Evolutionary conservation across 2,888 invertebrate genomes (phyloP), one percentile per base, ranked within the genome.

Genomic region (Scaptomyza caliginosa): DNA sequence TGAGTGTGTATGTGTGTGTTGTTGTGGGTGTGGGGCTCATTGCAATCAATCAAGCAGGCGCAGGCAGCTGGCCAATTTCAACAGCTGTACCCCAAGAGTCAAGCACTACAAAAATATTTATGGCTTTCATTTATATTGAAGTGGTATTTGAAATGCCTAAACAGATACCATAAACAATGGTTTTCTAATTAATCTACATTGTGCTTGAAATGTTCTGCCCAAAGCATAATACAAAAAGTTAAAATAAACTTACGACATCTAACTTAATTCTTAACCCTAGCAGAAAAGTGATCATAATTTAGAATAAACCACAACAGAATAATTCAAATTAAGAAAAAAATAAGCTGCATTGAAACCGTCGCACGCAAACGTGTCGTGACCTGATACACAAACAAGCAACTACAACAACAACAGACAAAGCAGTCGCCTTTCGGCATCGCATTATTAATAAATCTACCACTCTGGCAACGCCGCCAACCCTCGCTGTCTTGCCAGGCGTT

Each of bases 351-450:
- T 42, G 32, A 42, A 30, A 17, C 6, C 24, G 57, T 40, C 65
- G 52, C 78, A 87, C 72, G 75, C 88, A 69, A 77, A 56, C 39
- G n/a, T 74, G 57, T 72, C 82, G 83, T 85, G 86, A 77, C 68
- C 49, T 48, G 58, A 8, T 45, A 34, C 51, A 73, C 52, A n/a
- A n/a, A n/a, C n/a, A n/a, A n/a, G n/a, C n/a, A 45, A 57, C 39
- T 38, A 23, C 19, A 49, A 36, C 50, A 19, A 38, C 38, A 40
- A 28, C 34, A 45, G 45, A 40, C 39, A 17, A 26, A 49, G 13
- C 13, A 19, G 43, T 16, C 43, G 68, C 38, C 48, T 49, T 49
- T 30, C 50, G 50, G 26, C 57, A n/a, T 55, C 39, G 50, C 56
- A 65, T 69, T 59, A 70, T 74, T 70, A 69, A 68, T 72, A 82